Conservation (phyloP, 2,888 invertebrate genomes). For the Eudasyphora cyanicolor region DNA sequence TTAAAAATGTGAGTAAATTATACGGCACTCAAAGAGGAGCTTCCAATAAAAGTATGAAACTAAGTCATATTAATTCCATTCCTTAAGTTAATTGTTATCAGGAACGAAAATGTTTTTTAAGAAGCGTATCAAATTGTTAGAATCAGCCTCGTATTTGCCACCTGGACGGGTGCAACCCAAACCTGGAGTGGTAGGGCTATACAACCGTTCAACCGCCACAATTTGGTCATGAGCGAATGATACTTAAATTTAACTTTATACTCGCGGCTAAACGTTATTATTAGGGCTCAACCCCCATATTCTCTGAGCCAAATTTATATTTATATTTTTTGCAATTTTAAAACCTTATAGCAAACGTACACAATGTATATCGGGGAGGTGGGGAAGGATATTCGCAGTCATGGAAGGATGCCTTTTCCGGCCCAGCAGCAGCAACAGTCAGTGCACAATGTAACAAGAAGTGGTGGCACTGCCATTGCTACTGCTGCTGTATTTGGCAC, state of each 20-base stretch:
- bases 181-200: background rate
- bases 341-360: background rate
- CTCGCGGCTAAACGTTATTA: conserved; percentile 23
- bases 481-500: background rate
- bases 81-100: no score
- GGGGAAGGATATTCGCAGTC: background rate
- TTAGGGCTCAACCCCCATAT: background rate
- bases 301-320: background rate
- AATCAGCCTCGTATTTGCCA: background rate
- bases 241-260: conserved; percentile 42
- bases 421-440: background rate
- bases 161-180: no score
- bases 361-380: no score
- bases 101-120: no score
- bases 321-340: background rate
- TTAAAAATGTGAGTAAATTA: no score
- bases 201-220: background rate
- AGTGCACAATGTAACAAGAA: background rate
- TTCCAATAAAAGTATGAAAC: no score
- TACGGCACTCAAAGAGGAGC: no score
- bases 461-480: no score
- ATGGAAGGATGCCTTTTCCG: background rate
- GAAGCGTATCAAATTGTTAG: no score
- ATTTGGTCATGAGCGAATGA: background rate
- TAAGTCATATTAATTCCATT: no score